Percentiles rank a stretch among this genome's conserved stretches.
These are phyloP conservation scores for Brachyptera putata DNA, from an alignment of 2,888 invertebrate genomes.

Conservation along the genomic window DNA sequence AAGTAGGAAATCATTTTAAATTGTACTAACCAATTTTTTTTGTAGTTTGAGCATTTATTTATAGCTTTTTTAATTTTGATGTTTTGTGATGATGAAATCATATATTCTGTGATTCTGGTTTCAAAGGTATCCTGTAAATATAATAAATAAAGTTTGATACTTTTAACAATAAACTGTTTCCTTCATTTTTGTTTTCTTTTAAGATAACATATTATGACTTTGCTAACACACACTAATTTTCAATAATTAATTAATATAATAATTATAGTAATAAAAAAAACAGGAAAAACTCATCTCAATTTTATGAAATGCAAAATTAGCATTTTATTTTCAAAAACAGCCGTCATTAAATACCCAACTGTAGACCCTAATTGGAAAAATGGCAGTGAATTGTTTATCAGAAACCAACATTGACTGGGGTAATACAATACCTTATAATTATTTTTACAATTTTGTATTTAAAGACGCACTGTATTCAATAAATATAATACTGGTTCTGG, in stretches of 20 bases:
- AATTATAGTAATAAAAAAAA: constrained; percentile 28
- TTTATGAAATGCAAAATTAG: constrained; percentile 14
- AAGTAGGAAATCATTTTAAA: background rate
- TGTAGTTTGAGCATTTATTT: too few relatives aligned
- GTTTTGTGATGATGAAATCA: background rate
- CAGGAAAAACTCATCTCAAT: constrained; percentile 30
- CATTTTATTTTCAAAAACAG: background rate
- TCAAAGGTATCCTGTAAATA: background rate
- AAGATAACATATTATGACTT: constrained; percentile 27
- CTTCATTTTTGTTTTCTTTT: constrained; percentile 30
- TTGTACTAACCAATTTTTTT: too few relatives aligned
- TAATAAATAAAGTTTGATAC: constrained; percentile 25
- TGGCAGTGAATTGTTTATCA: background rate
- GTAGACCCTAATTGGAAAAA: background rate
- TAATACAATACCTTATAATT: too few relatives aligned
- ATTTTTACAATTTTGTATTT: too few relatives aligned
- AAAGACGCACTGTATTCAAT: too few relatives aligned
- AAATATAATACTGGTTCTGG: too few relatives aligned
- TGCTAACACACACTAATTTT: constrained; percentile 31
- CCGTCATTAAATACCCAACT: background rate
- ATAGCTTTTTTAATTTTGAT: background rate
- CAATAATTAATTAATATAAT: constrained; percentile 22
- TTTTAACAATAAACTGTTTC: constrained; percentile 31
- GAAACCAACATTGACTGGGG: too few relatives aligned
- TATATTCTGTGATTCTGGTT: background rate